Evolutionary conservation across 1,140 invertebrate genomes (phyloP), one percentile per base, ranked within the genome.

Genomic region (Bombyx mandarina): DNA sequence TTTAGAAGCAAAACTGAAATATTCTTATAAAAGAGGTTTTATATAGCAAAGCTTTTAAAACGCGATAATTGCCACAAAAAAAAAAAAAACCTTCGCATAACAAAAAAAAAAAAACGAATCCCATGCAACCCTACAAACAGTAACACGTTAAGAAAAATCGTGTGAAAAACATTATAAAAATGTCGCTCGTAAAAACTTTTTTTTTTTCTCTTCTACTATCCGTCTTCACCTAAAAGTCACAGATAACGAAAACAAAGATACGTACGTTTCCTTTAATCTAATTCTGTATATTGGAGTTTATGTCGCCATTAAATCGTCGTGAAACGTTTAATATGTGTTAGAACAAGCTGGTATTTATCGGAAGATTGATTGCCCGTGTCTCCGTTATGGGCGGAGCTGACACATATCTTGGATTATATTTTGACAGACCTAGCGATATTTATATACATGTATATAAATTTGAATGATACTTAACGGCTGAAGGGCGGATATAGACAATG

Each of bases 111-210:
- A 45, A 45, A 10, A 53, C 42, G 43, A 43, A 43, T 61, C 49
- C 44, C 69, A 63, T 76, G 58, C 26, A 35, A 35, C 26, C 26
- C 26, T 35, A 35, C 4, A 35, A 35, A 35, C 26, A 35, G 26
- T 35, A 35, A 35, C 26, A 35, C 26, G 26, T 5, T 35, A 35
- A 61, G 67, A 65, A 73, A 73, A 72, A 73, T 76, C 75, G 73
- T 75, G 79, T 83, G 80, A 81, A 76, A 80, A 81, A 77, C 66
- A 69, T 79, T 74, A 69, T 73, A 70, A 74, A 51, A 71, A 63
- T 60, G 62, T 59, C 26, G 62, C 55, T 78, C 78, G 75, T 84
- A 74, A 83, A 83, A 77, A 72, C 65, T 56, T 64, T 80, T 76
- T 35, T 35, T 35, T 35, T 35, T 35, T 35, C 12, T 35, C 26